Base-by-base conservation (phyloP, 2,888 invertebrate species). In the Lucinisca nassula region DNA sequence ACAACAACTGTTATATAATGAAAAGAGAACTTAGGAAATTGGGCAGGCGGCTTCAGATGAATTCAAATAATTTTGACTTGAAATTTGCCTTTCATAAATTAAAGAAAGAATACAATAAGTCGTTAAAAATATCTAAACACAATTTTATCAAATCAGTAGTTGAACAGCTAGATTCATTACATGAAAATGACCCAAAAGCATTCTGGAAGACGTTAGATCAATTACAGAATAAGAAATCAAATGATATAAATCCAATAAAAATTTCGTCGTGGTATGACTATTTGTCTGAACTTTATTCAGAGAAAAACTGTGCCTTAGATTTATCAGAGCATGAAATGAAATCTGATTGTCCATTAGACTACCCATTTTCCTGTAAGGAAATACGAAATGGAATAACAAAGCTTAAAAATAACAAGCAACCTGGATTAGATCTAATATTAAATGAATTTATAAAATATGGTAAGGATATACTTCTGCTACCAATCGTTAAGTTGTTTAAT, bases 381-480 rank as follows among this genome's bases (percentile, higher is more conserved):
- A 30, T 61, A 30, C 3, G 30, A 24, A 4, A 24, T 10, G 61
- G 30, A 24, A 61, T 61, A 61, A 17, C 10, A 3, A 61, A 30
- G 21, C 30, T 61, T 24, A 61, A 61, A 61, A 61, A 61, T 61
- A 27, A 61, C 27, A 61, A 61, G 30, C 61, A 27, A 30, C 61
- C 61, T 27, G 61, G 61, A 27, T 4, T 61, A 2, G 61, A 61
- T 61, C 30, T 10, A 17, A 17, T 61, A 2, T 17, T 61, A 21
- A 61, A 61, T 61, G 61, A 61, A 24, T 61, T 61, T 61, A 61
- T 61, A 10, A 61, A 61, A 61, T 61, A 27, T 61, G 61, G 61
- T 27, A 61, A 4, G 3, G 17, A 61, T 17, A 61, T 61, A 61
- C 61, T 61, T 61, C 61, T 61, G 30, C 30, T 24, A 27, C 61